Evolutionary conservation across 2,113 vertebrate species (phyloP).

Genomic region (Donacobius atricapilla): DNA sequence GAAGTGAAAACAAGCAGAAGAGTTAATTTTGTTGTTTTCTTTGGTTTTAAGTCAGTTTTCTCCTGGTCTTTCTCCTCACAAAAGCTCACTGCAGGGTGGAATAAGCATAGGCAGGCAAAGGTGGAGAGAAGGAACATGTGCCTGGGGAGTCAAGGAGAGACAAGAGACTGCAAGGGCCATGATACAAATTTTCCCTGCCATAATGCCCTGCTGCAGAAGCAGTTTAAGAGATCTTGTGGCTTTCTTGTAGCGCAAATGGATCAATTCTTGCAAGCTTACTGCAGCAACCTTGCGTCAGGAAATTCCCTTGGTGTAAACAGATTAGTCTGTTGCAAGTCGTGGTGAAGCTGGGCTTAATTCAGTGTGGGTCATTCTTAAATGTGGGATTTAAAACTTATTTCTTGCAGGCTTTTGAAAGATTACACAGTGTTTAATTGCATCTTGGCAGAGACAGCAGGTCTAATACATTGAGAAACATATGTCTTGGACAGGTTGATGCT

Average conservation of each 20-base stretch:
- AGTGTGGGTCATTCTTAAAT: background rate
- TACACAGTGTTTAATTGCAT: background rate
- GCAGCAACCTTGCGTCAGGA: background rate
- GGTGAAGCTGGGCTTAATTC: background rate
- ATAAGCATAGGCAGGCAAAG: background rate
- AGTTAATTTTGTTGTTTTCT: background rate
- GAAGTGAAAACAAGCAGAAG: background rate
- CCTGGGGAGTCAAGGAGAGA: background rate
- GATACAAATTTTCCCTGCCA: background rate
- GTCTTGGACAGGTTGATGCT: background rate
- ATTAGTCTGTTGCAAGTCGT: background rate
- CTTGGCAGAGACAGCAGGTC: background rate
- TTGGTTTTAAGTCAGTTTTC: background rate
- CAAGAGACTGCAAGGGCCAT: background rate
- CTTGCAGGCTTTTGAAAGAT: background rate
- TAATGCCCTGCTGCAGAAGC: background rate
- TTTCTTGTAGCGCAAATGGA: background rate
- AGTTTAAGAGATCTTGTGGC: background rate
- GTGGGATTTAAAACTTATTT: background rate
- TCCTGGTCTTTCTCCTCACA: background rate
- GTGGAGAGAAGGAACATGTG: background rate
- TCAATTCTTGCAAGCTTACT: background rate
- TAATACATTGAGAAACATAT: background rate
- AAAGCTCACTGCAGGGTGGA: fast-evolving
- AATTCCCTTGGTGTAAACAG: background rate